Evolutionary conservation across 2,888 invertebrate genomes (phyloP).

Genomic region (Dyspetes luteomarginatus): DNA sequence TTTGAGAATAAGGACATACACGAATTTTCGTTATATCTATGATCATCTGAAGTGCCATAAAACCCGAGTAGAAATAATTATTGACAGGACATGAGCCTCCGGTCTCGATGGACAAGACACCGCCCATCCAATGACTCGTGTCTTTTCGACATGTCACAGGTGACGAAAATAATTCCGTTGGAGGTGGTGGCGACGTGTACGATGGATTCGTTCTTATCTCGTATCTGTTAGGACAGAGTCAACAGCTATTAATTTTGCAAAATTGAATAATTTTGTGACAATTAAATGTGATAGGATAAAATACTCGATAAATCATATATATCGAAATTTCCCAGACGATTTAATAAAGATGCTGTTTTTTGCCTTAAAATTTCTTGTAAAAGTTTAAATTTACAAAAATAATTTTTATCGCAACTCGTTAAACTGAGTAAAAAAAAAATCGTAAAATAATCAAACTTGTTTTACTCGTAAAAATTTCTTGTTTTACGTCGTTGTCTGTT

Average conservation of each 20-base stretch:
- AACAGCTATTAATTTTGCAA: not conserved
- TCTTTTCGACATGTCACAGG: constrained; percentile 89
- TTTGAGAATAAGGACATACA: constrained; percentile 82
- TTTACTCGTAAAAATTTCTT: not conserved
- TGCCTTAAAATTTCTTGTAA: not conserved
- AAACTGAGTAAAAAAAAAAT: too few species aligned
- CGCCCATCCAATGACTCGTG: constrained; percentile 86
- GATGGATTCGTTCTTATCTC: constrained; percentile 90
- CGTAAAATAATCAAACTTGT: too few species aligned
- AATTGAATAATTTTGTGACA: not conserved
- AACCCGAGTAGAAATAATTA: constrained; percentile 91
- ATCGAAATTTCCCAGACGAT: constrained; percentile 2
- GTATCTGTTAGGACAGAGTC: constrained; percentile 84
- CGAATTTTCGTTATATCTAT: constrained; percentile 90
- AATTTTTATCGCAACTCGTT: too few species aligned
- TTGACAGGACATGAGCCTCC: constrained; percentile 90
- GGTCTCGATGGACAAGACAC: constrained; percentile 88
- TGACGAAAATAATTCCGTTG: constrained; percentile 87
- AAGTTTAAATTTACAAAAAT: too few species aligned
- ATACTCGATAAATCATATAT: too few species aligned
- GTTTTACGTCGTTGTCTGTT: not conserved
- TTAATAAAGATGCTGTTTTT: not conserved
- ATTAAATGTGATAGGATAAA: too few species aligned
- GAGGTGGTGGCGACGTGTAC: constrained; percentile 87
- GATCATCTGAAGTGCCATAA: constrained; percentile 89